Evolutionary conservation across 1,140 invertebrate genomes (phyloP).

Genomic region (Orchestia grillus): DNA sequence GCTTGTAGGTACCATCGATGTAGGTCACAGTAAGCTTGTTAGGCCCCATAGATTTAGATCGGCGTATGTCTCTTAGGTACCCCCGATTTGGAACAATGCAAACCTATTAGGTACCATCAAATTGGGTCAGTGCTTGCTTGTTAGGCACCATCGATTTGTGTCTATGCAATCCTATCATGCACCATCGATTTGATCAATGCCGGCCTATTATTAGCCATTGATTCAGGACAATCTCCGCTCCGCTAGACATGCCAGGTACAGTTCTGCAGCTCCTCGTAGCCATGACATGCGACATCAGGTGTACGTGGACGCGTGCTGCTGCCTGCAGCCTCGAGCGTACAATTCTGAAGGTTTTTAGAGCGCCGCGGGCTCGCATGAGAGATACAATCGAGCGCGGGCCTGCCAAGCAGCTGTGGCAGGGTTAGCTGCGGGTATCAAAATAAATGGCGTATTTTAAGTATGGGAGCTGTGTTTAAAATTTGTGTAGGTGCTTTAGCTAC

Average conservation of each 20-base stretch:
- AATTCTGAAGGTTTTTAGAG: background rate
- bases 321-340: background rate
- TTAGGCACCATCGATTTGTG: no score
- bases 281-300: background rate
- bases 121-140: background rate
- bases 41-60: no score
- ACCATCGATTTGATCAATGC: no score
- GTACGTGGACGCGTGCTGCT: background rate
- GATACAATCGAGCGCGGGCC: background rate
- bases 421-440: background rate
- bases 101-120: background rate
- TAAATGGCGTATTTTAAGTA: background rate
- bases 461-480: background rate
- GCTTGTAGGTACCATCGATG: no score
- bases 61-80: no score
- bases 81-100: no score
- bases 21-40: no score
- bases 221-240: no score
- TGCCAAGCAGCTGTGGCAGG: background rate
- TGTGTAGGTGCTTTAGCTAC: background rate
- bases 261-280: background rate
- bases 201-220: no score
- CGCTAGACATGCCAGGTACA: background rate
- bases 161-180: no score
- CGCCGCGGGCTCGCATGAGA: background rate